Evolutionary conservation across 2,888 invertebrate species (phyloP).

Genomic region (Tethea ocularis): DNA sequence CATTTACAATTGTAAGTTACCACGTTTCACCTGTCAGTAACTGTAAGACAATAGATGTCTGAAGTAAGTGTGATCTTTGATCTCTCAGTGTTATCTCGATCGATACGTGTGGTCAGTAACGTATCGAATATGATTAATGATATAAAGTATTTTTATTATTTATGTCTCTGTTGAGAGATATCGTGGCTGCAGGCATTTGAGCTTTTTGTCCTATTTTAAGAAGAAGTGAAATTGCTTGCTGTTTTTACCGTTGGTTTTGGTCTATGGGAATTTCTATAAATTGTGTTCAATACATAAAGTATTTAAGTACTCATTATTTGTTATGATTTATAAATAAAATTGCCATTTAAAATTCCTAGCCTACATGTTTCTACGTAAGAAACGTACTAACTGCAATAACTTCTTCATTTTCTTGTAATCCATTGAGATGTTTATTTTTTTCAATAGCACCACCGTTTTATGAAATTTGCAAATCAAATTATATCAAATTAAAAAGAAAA

Average conservation of each 20-base stretch:
- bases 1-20: not conserved
- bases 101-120: constrained; percentile 28
- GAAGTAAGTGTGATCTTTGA: constrained; percentile 38
- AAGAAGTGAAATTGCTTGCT: not conserved
- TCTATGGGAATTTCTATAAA: not conserved
- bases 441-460: too few species aligned
- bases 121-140: constrained; percentile 33
- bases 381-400: too few species aligned
- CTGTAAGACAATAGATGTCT: constrained; percentile 41
- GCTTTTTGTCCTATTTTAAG: not conserved
- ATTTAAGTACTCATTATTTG: too few species aligned
- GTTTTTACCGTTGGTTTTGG: not conserved
- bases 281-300: too few species aligned
- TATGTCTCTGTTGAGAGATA: constrained; percentile 4
- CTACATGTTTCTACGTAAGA: too few species aligned
- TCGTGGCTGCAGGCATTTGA: not conserved
- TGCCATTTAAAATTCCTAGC: too few species aligned
- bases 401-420: too few species aligned
- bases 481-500: too few species aligned
- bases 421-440: too few species aligned
- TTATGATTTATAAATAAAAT: too few species aligned
- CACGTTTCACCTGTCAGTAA: constrained; percentile 4
- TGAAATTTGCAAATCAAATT: too few species aligned
- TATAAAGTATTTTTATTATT: not conserved
- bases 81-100: constrained; percentile 37